Evolutionary conservation across 2,113 vertebrate genomes (phyloP).

Genomic region (Tauraco erythrolophus): DNA sequence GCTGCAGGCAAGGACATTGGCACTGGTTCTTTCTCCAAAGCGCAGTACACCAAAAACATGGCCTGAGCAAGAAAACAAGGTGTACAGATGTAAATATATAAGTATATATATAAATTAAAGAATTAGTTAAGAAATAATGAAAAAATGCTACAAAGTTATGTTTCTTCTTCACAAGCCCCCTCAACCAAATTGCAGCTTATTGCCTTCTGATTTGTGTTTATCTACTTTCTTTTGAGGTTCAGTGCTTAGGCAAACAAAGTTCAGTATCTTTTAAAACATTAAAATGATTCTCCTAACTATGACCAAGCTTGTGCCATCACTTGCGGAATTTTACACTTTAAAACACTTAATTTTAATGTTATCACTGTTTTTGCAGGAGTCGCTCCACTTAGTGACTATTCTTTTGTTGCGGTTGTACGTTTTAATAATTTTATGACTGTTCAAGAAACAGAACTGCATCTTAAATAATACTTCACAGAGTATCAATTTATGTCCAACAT

Average conservation of each 20-base stretch:
- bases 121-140: not conserved
- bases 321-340: not conserved
- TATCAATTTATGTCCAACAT: not conserved
- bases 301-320: not conserved
- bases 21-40: constrained; percentile 94
- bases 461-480: not conserved
- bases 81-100: not conserved
- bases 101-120: not conserved
- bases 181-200: not conserved
- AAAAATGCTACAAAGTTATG: too few species aligned
- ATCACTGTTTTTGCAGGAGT: not conserved
- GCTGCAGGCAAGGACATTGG: constrained; percentile 93
- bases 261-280: not conserved
- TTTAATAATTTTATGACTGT: not conserved
- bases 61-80: constrained; percentile 79
- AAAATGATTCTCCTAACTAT: not conserved
- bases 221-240: not conserved
- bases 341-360: not conserved
- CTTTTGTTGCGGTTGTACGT: not conserved
- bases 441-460: not conserved
- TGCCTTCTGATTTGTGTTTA: not conserved
- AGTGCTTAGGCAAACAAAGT: not conserved
- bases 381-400: not conserved
- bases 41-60: constrained; percentile 98
- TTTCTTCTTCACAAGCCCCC: not conserved